phyloP scores from a whole-genome alignment of 2,888 invertebrate genomes.

The Salticus scenicus region DNA sequence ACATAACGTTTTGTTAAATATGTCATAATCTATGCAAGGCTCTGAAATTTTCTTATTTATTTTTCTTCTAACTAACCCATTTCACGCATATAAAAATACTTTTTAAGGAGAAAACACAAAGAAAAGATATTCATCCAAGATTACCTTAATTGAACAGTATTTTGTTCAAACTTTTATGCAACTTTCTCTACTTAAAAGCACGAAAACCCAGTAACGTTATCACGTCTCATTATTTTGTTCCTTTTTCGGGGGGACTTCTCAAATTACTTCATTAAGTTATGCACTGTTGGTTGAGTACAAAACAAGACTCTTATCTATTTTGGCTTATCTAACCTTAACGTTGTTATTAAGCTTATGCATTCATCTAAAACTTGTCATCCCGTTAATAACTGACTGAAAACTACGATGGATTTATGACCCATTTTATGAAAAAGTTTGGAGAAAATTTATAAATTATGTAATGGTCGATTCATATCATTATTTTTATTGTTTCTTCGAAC shows the following conservation, averaged over 20 bases:
- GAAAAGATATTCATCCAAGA: not conserved
- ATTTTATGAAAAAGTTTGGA: constrained; percentile 41
- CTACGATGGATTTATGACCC: constrained; percentile 43
- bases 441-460: constrained; percentile 12
- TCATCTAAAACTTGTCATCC: constrained; percentile 6
- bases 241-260: not conserved
- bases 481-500: not conserved
- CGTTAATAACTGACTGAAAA: constrained; percentile 23
- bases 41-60: no score
- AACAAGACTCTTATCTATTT: not conserved
- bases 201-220: constrained; percentile 9
- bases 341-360: not conserved
- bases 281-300: not conserved
- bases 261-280: constrained; percentile 11
- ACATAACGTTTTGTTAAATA: no score
- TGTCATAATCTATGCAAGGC: no score
- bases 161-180: not conserved
- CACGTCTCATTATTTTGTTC: not conserved
- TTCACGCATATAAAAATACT: not conserved
- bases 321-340: constrained; percentile 15
- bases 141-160: constrained; percentile 4
- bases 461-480: not conserved
- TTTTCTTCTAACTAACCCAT: no score
- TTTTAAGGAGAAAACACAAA: not conserved
- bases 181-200: not conserved